A percentile compares a stretch with the other conserved stretches of the same genome.
phyloP scores from a whole-genome alignment of 2,797 vertebrate genomes.

The Platalea minor region DNA sequence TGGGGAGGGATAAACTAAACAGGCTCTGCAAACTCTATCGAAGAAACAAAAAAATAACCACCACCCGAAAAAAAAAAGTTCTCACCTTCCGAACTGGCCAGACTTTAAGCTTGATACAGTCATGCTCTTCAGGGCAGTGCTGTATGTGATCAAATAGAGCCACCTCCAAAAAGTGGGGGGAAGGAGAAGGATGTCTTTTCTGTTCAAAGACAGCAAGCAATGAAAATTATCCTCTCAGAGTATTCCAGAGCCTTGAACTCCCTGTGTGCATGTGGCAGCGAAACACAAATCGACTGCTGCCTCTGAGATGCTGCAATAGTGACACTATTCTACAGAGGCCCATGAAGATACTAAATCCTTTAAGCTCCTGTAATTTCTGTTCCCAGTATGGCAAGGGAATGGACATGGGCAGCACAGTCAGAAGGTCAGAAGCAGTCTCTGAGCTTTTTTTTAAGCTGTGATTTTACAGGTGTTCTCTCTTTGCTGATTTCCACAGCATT shows the following conservation, averaged over 20 bases:
- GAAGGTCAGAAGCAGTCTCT: background rate
- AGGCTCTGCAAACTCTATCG: background rate
- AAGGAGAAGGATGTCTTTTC: background rate
- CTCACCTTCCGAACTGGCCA: background rate
- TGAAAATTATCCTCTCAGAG: background rate
- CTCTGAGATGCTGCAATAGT: background rate
- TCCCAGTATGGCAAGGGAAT: background rate
- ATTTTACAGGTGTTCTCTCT: background rate
- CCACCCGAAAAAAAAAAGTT: background rate
- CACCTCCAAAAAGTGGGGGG: background rate
- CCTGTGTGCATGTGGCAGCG: background rate
- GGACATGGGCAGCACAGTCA: background rate
- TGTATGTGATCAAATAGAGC: background rate
- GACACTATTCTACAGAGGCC: background rate
- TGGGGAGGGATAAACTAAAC: background rate
- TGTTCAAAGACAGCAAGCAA: background rate
- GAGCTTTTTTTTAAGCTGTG: background rate
- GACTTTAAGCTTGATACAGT: background rate
- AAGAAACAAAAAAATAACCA: background rate
- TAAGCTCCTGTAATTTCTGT: background rate
- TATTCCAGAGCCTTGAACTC: background rate
- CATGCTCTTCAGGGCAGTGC: background rate
- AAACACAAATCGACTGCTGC: background rate
- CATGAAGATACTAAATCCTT: background rate
- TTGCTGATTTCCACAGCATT: background rate